phyloP scores from a whole-genome alignment of 2,797 vertebrate genomes.

The Fistularia tabacaria region DNA sequence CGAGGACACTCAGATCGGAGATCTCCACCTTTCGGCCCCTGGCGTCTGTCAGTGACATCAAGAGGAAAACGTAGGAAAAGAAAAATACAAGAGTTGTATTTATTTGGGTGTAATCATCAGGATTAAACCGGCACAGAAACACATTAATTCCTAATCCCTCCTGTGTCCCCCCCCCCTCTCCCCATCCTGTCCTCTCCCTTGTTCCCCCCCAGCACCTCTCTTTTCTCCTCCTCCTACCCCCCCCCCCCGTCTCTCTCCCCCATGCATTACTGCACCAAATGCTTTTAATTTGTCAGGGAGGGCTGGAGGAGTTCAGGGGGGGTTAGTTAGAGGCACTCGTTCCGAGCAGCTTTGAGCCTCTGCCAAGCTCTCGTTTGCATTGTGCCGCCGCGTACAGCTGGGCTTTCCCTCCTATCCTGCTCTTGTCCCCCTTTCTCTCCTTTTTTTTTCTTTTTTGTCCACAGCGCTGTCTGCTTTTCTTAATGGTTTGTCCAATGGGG shows the following conservation, averaged over 20 bases:
- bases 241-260: slow-evolving; percentile 25
- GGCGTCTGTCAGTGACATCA: slow-evolving; percentile 71
- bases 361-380: slow-evolving; percentile 83
- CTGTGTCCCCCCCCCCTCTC: slow-evolving; percentile 31
- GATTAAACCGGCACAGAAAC: slow-evolving; percentile 81
- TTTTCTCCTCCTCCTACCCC: slow-evolving; percentile 26
- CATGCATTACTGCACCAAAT: slow-evolving; percentile 70
- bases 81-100: slow-evolving; percentile 79
- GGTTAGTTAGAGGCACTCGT: slow-evolving; percentile 75
- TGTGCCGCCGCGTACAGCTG: slow-evolving; percentile 84
- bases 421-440: slow-evolving; percentile 58
- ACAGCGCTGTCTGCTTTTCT: slow-evolving; percentile 62
- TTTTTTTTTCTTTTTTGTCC: slow-evolving; percentile 62
- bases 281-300: slow-evolving; percentile 80
- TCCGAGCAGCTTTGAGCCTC: slow-evolving; percentile 84
- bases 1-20: not conserved
- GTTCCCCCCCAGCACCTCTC: slow-evolving; percentile 30
- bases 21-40: slow-evolving; percentile 48
- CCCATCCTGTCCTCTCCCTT: slow-evolving; percentile 42
- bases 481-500: slow-evolving; percentile 53
- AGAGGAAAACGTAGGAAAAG: slow-evolving; percentile 41
- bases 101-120: slow-evolving; percentile 90
- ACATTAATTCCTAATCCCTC: slow-evolving; percentile 83
- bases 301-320: slow-evolving; percentile 33
- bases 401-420: slow-evolving; percentile 69